Percentiles rank a stretch among this genome's conserved stretches.
These are phyloP conservation scores for Pristionchus maxplancki DNA, from an alignment of 2,888 invertebrate genomes.

Conservation along the genomic window DNA sequence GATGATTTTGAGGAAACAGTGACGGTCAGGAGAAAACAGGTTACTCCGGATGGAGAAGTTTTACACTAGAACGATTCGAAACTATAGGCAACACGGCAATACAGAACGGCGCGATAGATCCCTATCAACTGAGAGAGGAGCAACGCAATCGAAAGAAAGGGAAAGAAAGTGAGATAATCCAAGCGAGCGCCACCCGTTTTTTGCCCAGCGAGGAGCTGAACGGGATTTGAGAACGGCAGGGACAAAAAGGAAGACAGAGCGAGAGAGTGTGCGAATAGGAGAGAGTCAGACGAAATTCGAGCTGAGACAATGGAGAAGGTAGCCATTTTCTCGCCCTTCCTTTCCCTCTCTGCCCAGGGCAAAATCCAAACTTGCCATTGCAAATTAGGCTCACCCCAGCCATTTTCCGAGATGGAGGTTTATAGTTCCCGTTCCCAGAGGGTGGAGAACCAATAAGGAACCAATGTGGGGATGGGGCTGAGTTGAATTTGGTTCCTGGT, in stretches of 20 bases:
- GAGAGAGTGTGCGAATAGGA: too few relatives aligned
- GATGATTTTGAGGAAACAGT: too few relatives aligned
- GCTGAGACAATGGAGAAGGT: background rate
- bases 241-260: background rate
- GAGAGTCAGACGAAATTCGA: too few relatives aligned
- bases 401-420: background rate
- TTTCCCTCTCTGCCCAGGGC: background rate
- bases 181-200: background rate
- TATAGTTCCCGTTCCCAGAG: background rate
- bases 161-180: slow-evolving; percentile 34
- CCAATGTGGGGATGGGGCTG: background rate
- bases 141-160: background rate
- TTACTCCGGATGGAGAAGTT: too few relatives aligned
- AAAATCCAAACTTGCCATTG: slow-evolving; percentile 25
- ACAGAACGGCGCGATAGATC: background rate
- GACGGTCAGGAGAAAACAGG: background rate
- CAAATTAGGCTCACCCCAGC: background rate
- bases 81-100: background rate
- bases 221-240: slow-evolving; percentile 28
- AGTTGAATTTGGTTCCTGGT: too few relatives aligned
- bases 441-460: slow-evolving; percentile 26
- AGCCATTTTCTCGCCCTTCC: background rate
- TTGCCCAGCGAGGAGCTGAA: background rate
- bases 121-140: background rate
- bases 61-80: too few relatives aligned